Evolutionary conservation across 2,797 vertebrate species (phyloP).

Genomic region (Garrulus glandarius): DNA sequence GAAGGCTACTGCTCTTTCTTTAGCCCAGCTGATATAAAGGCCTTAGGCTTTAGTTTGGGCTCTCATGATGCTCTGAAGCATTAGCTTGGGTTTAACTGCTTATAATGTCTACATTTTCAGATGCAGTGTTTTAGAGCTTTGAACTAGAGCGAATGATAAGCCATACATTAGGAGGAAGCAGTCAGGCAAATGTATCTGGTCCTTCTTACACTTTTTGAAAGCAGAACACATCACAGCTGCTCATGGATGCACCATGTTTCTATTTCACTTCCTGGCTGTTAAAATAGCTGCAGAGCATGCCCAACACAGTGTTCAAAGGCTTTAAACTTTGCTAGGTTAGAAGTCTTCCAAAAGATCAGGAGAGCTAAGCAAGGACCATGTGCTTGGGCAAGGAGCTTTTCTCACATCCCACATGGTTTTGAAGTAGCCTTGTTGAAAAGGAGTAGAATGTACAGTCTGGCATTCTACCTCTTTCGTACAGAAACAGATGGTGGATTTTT

Average conservation of each 20-base stretch:
- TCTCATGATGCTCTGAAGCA: background rate
- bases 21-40: background rate
- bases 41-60: background rate
- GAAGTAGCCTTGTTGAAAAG: background rate
- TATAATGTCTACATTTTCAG: background rate
- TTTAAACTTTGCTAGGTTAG: background rate
- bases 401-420: background rate
- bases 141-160: background rate
- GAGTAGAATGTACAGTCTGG: background rate
- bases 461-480: background rate
- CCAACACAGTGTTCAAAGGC: background rate
- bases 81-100: background rate
- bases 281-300: background rate
- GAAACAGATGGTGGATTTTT: background rate
- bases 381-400: background rate
- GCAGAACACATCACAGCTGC: background rate
- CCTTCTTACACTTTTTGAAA: background rate
- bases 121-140: background rate
- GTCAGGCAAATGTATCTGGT: background rate
- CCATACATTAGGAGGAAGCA: background rate
- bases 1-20: background rate
- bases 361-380: background rate
- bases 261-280: constrained; percentile 1
- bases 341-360: background rate
- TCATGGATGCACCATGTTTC: background rate